These are phyloP conservation scores for Bungarus multicinctus DNA, from an alignment of 2,113 vertebrate species.

Conservation along the genomic window DNA sequence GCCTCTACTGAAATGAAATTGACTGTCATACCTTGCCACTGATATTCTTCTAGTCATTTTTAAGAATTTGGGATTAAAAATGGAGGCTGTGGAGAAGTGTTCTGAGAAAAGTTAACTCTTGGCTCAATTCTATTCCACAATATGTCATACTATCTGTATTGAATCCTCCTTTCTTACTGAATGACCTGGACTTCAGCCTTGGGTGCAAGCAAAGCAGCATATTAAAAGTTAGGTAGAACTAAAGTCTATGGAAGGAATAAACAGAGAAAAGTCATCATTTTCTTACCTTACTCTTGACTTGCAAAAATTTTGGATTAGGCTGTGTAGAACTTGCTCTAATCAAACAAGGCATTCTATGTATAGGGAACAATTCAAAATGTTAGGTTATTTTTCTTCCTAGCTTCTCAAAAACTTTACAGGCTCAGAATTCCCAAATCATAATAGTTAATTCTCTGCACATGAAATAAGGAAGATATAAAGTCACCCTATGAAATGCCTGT, in stretches of 20 bases:
- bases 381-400: constrained; percentile 20
- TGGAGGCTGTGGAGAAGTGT: background rate
- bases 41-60: background rate
- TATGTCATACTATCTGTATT: background rate
- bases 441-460: constrained; percentile 62
- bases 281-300: background rate
- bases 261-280: background rate
- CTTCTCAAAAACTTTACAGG: constrained; percentile 60
- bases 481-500: constrained; percentile 76
- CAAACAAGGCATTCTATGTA: background rate
- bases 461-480: constrained; percentile 68
- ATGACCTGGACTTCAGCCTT: background rate
- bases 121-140: background rate
- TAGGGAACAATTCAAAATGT: background rate
- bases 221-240: background rate
- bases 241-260: background rate
- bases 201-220: background rate
- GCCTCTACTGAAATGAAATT: background rate
- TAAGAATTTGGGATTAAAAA: background rate
- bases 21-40: background rate
- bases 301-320: background rate
- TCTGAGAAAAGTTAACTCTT: background rate
- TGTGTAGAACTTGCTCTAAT: background rate
- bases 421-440: constrained; percentile 76
- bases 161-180: background rate